Percentiles rank a stretch among this genome's conserved stretches.
Evolutionary conservation across 1,140 invertebrate species (phyloP).

Genomic region (Zophobas morio): DNA sequence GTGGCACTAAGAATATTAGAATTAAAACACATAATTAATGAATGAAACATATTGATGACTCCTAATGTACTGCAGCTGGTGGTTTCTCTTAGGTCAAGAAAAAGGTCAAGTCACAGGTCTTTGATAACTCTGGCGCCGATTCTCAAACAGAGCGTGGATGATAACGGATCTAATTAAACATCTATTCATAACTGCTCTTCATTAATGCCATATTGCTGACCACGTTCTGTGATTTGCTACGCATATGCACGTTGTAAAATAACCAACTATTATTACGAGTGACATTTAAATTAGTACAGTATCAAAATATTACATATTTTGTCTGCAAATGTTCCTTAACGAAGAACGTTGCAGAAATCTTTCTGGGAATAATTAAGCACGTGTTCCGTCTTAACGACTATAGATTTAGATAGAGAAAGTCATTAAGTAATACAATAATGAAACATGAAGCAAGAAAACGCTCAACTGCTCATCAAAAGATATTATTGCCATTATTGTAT

Average conservation of each 20-base stretch:
- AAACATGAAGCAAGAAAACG: constrained; percentile 15
- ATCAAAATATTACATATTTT: background rate
- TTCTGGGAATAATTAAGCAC: constrained; percentile 20
- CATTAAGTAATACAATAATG: constrained; percentile 2
- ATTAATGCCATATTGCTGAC: constrained; percentile 12
- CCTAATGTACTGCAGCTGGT: constrained; percentile 36
- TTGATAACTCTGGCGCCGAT: constrained; percentile 45
- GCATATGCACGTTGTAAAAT: background rate
- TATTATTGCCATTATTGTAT: constrained; percentile 15
- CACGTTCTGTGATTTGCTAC: background rate
- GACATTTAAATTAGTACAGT: no score
- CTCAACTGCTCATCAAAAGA: background rate
- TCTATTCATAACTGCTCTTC: constrained; percentile 33
- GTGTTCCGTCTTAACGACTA: background rate
- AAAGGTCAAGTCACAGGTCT: constrained; percentile 42
- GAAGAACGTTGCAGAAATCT: background rate
- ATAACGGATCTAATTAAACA: constrained; percentile 30
- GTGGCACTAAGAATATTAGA: no score
- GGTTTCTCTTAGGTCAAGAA: constrained; percentile 28
- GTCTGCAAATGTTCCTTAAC: constrained; percentile 10
- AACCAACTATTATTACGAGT: no score
- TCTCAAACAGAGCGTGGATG: constrained; percentile 45
- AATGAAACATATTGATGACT: constrained; percentile 48
- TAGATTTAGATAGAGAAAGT: constrained; percentile 14
- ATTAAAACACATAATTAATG: constrained; percentile 36